These are phyloP conservation scores for Enteromius treurensis DNA, from an alignment of 2,797 vertebrate species.

Conservation along the genomic window DNA sequence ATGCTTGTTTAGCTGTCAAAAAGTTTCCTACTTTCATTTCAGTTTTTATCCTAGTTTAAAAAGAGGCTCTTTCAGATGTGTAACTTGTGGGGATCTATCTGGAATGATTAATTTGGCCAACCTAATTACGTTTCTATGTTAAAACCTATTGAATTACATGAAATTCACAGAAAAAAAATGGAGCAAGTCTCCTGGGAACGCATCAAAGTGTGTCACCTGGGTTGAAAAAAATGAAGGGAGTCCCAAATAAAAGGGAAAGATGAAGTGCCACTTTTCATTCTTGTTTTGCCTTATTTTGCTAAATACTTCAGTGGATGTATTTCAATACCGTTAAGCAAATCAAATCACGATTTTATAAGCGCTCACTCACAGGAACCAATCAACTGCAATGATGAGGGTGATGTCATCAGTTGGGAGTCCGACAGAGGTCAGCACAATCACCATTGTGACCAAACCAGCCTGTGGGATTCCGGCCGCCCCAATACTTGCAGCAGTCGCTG, in stretches of 20 bases:
- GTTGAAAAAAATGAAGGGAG: conserved; percentile 63
- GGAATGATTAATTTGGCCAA: conserved; percentile 84
- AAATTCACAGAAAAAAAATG: conserved; percentile 71
- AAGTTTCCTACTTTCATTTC: conserved; percentile 54
- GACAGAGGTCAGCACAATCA: conserved; percentile 96
- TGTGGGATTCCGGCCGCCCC: conserved; percentile 97
- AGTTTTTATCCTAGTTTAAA: conserved; percentile 71
- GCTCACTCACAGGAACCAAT: conserved; percentile 97
- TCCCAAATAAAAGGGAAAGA: conserved; percentile 51
- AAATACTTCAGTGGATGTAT: not conserved
- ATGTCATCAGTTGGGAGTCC: conserved; percentile 98
- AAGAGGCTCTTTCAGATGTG: conserved; percentile 72
- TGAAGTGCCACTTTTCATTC: conserved; percentile 22
- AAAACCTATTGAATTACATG: conserved; percentile 78
- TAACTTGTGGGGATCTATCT: conserved; percentile 80
- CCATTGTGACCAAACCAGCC: conserved; percentile 97
- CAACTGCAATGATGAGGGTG: conserved; percentile 96
- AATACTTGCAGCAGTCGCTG: conserved; percentile 96
- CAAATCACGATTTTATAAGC: not conserved
- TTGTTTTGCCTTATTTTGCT: not conserved
- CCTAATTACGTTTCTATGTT: conserved; percentile 88
- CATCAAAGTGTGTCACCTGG: conserved; percentile 77
- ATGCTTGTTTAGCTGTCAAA: conserved; percentile 8
- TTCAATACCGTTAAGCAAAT: not conserved
- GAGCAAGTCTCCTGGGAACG: conserved; percentile 73